These are phyloP conservation scores for Macrosiphum euphorbiae DNA, from an alignment of 2,888 invertebrate genomes.

Conservation along the genomic window DNA sequence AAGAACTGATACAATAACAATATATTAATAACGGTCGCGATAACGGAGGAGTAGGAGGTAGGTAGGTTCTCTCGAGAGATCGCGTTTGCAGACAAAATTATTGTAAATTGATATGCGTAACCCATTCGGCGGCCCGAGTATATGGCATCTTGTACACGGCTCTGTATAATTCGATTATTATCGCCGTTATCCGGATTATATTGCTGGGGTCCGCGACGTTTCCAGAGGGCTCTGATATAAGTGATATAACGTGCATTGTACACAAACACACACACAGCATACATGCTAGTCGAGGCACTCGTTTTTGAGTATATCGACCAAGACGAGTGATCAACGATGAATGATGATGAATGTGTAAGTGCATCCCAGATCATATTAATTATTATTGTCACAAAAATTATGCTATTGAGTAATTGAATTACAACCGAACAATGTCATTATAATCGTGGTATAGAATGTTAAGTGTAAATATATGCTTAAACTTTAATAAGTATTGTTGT, in stretches of 20 bases:
- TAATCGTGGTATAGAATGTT: background rate
- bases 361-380: background rate
- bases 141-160: background rate
- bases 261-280: background rate
- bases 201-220: conserved; percentile 13
- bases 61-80: background rate
- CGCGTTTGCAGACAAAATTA: background rate
- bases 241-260: background rate
- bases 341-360: background rate
- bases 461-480: too few relatives aligned
- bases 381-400: background rate
- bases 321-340: background rate
- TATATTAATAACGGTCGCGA: conserved; percentile 56
- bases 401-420: background rate
- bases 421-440: background rate
- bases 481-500: background rate
- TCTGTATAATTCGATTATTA: conserved; percentile 45
- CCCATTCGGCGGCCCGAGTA: conserved; percentile 32
- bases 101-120: conserved; percentile 51
- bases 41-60: conserved; percentile 19
- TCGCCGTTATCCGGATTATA: conserved; percentile 43
- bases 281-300: background rate
- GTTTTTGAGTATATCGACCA: background rate
- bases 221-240: background rate
- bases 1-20: conserved; percentile 43